Evolutionary conservation across 64 coral and sea anemone species (phyloP), one percentile per base, ranked within the genome.

Genomic region (Dendrophyllia cribrosa): DNA sequence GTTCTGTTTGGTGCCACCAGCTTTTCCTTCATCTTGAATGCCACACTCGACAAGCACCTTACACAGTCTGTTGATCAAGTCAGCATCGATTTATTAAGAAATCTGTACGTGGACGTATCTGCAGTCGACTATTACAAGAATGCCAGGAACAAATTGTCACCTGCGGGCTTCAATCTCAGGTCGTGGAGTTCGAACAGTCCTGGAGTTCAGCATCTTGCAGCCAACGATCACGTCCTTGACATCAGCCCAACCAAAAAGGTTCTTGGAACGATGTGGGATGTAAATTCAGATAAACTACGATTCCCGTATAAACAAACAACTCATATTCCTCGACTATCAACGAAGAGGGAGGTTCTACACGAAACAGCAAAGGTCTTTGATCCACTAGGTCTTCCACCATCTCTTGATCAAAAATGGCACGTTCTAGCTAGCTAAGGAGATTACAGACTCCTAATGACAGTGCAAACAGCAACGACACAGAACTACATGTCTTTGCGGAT

Each of bases 401-500:
- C 79, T 13, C 48, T 89, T 43, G 6, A 73, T 60, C 16, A 59
- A 59, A 49, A 59, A 7, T 89, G 87, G 74, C 7, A 14, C 19
- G n/a, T 20, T 72, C 51, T 77, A 23, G 56, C n/a, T n/a, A n/a
- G 50, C 45, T 9, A 12, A 72, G 11, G 69, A 88, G 16, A 88
- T 88, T 9, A 13, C 26, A 13, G 8, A 72, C 13, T 56, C 12
- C 60, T 26, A 9, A 68, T 13, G 24, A 45, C 24, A 11, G 53
- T 23, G 5, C 12, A 16, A 22, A 34, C 22, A 61, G 7, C 21
- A 71, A 5, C 25, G 68, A 26, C 24, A 50, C 62, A 12, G 43
- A 79, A 56, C 60, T 90, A 17, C 88, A 81, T 53, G 88, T 79
- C 22, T 90, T 79, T 17, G 88, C 52, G 19, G 76, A 90, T 70